A percentile compares a stretch with the other conserved stretches of the same genome.
Evolutionary conservation across 53 echinoderm and acorn worm species (phyloP).

Genomic region (Crossaster papposus): DNA sequence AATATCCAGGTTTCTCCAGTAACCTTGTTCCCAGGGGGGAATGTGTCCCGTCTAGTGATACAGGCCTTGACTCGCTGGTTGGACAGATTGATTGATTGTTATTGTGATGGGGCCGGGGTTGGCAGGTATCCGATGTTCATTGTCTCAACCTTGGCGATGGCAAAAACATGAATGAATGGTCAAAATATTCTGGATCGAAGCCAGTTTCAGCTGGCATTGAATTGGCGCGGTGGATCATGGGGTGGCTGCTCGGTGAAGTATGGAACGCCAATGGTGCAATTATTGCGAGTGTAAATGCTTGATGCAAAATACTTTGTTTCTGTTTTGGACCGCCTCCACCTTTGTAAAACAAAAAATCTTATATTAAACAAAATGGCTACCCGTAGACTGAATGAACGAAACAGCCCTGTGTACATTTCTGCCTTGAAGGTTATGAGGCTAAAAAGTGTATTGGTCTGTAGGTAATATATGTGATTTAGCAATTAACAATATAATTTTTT

Average conservation of each 20-base stretch:
- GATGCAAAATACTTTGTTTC: not conserved
- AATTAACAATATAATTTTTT: no score
- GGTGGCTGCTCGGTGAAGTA: not conserved
- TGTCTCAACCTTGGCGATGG: slow-evolving; percentile 17
- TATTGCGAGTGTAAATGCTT: not conserved
- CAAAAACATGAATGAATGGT: slow-evolving; percentile 32
- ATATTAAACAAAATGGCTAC: not conserved
- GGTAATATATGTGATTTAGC: no score
- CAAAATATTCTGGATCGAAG: not conserved
- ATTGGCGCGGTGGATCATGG: not conserved
- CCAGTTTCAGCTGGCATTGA: not conserved
- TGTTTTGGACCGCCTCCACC: not conserved
- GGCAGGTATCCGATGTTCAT: not conserved
- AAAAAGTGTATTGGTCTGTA: no score
- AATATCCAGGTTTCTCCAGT: not conserved
- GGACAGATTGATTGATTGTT: no score
- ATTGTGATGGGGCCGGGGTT: no score
- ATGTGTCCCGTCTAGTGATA: slow-evolving; percentile 3
- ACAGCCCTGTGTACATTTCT: no score
- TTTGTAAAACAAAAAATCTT: not conserved
- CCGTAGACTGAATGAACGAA: no score
- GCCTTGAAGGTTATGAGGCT: no score
- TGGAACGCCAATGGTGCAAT: not conserved
- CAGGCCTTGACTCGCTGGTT: slow-evolving; percentile 16
- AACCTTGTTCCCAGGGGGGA: not conserved